A percentile compares a stretch with the other conserved stretches of the same genome.
phyloP scores from a whole-genome alignment of 2,888 invertebrate genomes.

The Lymantria dispar region DNA sequence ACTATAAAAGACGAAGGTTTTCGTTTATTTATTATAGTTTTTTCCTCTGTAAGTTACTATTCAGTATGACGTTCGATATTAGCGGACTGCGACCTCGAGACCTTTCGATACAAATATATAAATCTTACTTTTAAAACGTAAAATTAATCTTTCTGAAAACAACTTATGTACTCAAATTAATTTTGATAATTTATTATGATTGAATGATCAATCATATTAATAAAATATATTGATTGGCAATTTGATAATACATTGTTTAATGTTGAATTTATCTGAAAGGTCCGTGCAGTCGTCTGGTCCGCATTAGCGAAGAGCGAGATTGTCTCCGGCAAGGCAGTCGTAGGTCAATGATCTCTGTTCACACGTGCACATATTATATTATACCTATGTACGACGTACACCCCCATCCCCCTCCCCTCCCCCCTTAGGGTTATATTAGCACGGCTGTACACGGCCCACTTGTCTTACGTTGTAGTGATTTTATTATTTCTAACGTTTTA shows the following conservation, averaged over 20 bases:
- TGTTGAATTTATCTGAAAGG: not conserved
- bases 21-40: too few relatives aligned
- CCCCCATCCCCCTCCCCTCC: conserved; percentile 21
- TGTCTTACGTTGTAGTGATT: conserved; percentile 38
- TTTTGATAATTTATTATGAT: not conserved
- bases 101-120: conserved; percentile 14
- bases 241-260: not conserved
- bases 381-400: conserved; percentile 25
- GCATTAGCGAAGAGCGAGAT: not conserved
- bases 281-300: not conserved
- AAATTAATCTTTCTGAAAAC: not conserved
- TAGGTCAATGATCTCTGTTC: conserved; percentile 52
- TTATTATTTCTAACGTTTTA: conserved; percentile 51
- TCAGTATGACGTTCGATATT: conserved; percentile 19
- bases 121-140: not conserved
- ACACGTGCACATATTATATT: conserved; percentile 43
- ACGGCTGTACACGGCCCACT: conserved; percentile 32
- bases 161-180: not conserved
- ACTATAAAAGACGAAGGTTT: too few relatives aligned
- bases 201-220: too few relatives aligned
- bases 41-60: conserved; percentile 5
- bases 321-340: not conserved
- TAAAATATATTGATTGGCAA: not conserved
- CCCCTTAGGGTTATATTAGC: conserved; percentile 23
- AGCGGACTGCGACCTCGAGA: conserved; percentile 18